Conservation (phyloP, 2,797 vertebrate species). For the Sebastes oblongus region DNA sequence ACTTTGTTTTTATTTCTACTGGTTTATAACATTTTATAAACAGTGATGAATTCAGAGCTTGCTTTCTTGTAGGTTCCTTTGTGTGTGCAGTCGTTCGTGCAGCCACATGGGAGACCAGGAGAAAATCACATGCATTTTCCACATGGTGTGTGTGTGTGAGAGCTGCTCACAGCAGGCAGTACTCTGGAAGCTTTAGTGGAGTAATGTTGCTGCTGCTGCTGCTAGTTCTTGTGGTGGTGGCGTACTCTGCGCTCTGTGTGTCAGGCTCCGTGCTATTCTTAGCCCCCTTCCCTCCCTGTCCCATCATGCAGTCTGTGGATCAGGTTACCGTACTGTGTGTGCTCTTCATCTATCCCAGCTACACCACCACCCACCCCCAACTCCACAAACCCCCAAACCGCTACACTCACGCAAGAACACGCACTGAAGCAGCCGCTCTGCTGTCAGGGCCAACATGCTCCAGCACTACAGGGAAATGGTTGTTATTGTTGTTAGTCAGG, state of each 20-base stretch:
- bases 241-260: slow-evolving; percentile 54
- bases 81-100: slow-evolving; percentile 2
- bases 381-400: slow-evolving; percentile 26
- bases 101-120: slow-evolving; percentile 46
- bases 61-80: slow-evolving; percentile 14
- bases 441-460: slow-evolving; percentile 50
- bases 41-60: neutral
- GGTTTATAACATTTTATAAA: neutral
- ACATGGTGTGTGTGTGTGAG: slow-evolving; percentile 48
- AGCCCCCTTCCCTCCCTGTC: slow-evolving; percentile 66
- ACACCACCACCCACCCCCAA: neutral
- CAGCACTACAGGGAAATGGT: slow-evolving; percentile 52
- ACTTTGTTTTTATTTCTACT: neutral
- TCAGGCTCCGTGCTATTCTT: slow-evolving; percentile 76
- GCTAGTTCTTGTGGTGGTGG: slow-evolving; percentile 8
- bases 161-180: slow-evolving; percentile 47
- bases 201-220: slow-evolving; percentile 36
- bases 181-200: slow-evolving; percentile 49
- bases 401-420: slow-evolving; percentile 34
- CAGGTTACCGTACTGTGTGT: slow-evolving; percentile 71
- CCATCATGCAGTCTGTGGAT: slow-evolving; percentile 77
- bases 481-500: slow-evolving; percentile 62
- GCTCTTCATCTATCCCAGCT: slow-evolving; percentile 46
- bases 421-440: slow-evolving; percentile 18
- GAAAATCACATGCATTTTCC: slow-evolving; percentile 55